These are phyloP conservation scores for Distichodus sexfasciatus DNA, from an alignment of 2,797 vertebrate species.

Conservation along the genomic window DNA sequence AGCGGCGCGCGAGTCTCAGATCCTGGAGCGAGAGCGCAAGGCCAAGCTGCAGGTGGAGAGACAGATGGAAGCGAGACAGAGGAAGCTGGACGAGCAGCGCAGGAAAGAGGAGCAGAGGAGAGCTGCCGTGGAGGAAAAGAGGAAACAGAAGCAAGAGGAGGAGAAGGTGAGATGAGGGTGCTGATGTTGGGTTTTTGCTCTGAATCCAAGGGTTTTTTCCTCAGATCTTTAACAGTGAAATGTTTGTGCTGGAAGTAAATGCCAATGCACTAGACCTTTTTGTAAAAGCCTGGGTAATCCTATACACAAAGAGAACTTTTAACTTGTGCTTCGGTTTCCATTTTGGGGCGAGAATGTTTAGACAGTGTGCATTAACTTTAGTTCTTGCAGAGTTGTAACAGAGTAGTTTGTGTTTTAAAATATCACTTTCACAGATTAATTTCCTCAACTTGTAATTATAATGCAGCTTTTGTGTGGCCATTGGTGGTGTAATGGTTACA, in stretches of 20 bases:
- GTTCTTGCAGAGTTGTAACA: too few species aligned
- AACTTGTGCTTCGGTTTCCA: not conserved
- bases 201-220: not conserved
- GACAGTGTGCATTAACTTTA: not conserved
- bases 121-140: slow-evolving; percentile 87
- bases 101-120: slow-evolving; percentile 89
- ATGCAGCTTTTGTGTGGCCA: not conserved
- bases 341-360: not conserved
- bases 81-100: slow-evolving; percentile 86
- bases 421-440: too few species aligned
- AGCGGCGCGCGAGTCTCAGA: slow-evolving; percentile 86
- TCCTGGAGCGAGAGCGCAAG: slow-evolving; percentile 90
- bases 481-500: too few species aligned
- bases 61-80: slow-evolving; percentile 89
- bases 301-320: not conserved
- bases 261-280: not conserved
- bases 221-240: not conserved
- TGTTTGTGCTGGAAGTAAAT: not conserved
- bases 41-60: slow-evolving; percentile 86
- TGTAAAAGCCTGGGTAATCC: slow-evolving; percentile 10
- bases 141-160: slow-evolving; percentile 87
- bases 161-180: slow-evolving; percentile 79
- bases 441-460: not conserved
- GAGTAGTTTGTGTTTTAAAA: too few species aligned
- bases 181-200: not conserved